Conservation (phyloP, 2,113 vertebrate species). For the Pica pica region DNA sequence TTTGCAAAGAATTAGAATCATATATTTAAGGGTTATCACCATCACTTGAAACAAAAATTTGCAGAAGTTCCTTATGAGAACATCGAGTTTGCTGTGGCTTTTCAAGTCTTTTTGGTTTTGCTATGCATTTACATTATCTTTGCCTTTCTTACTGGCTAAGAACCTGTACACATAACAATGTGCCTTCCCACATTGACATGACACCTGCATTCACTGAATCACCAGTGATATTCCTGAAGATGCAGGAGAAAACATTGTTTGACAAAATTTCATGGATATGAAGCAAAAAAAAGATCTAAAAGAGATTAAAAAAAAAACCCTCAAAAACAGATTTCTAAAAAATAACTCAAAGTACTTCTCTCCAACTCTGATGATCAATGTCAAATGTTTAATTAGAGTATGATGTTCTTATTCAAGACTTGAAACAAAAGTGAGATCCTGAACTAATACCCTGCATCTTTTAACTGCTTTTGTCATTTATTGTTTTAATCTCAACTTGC, state of each 20-base stretch:
- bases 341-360: not conserved
- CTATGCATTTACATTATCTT: not conserved
- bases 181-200: not conserved
- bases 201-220: not conserved
- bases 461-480: not conserved
- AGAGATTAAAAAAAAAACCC: rapidly evolving
- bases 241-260: not conserved
- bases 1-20: not conserved
- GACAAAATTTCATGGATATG: not conserved
- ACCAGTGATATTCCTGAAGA: not conserved
- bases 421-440: not conserved
- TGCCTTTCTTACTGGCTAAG: not conserved
- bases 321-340: not conserved
- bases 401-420: not conserved
- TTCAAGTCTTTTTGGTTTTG: not conserved
- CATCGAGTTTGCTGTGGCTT: not conserved
- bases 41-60: not conserved
- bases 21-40: not conserved
- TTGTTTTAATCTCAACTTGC: not conserved
- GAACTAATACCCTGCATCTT: not conserved
- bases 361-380: not conserved
- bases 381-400: not conserved
- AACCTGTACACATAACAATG: not conserved
- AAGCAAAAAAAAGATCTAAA: not conserved
- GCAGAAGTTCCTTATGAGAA: not conserved